A percentile compares a stretch with the other conserved stretches of the same genome.
Evolutionary conservation across 2,888 invertebrate genomes (phyloP).

Genomic region (Bhutanitis thaidina): DNA sequence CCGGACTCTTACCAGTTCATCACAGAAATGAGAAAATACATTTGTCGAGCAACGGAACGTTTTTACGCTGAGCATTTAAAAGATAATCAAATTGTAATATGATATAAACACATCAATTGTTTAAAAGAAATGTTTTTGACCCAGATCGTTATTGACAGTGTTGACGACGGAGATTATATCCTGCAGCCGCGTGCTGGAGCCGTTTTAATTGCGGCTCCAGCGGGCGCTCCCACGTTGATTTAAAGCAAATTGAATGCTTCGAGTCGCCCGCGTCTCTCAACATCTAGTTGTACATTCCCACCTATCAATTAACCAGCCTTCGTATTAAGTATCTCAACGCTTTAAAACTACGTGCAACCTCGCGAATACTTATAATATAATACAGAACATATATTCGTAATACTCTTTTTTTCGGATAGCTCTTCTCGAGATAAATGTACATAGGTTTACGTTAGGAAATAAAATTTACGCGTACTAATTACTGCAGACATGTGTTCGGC

Average conservation of each 20-base stretch:
- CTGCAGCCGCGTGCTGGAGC: conserved; percentile 46
- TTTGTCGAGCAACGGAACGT: too few relatives aligned
- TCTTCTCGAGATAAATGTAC: too few relatives aligned
- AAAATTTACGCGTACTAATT: too few relatives aligned
- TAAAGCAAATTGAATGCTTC: conserved; percentile 64
- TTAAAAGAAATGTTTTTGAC: neutral
- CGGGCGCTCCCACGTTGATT: conserved; percentile 53
- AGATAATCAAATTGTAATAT: too few relatives aligned
- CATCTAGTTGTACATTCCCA: conserved; percentile 52
- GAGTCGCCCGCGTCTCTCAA: conserved; percentile 42
- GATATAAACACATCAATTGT: neutral
- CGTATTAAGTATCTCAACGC: conserved; percentile 35
- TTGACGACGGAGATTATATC: conserved; percentile 58
- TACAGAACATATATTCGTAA: too few relatives aligned
- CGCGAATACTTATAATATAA: conserved; percentile 39
- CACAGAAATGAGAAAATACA: too few relatives aligned
- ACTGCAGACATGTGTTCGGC: too few relatives aligned
- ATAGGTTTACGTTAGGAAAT: too few relatives aligned
- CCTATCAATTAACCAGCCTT: conserved; percentile 57
- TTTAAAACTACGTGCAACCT: conserved; percentile 38
- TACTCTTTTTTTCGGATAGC: too few relatives aligned
- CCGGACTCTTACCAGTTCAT: too few relatives aligned
- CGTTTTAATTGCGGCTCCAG: conserved; percentile 57
- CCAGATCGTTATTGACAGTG: conserved; percentile 38
- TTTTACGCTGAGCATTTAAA: too few relatives aligned